A percentile compares a stretch with the other conserved stretches of the same genome.
These are phyloP conservation scores for Pteronotus mesoamericanus DNA, from an alignment of 2,797 vertebrate species.

Conservation along the genomic window DNA sequence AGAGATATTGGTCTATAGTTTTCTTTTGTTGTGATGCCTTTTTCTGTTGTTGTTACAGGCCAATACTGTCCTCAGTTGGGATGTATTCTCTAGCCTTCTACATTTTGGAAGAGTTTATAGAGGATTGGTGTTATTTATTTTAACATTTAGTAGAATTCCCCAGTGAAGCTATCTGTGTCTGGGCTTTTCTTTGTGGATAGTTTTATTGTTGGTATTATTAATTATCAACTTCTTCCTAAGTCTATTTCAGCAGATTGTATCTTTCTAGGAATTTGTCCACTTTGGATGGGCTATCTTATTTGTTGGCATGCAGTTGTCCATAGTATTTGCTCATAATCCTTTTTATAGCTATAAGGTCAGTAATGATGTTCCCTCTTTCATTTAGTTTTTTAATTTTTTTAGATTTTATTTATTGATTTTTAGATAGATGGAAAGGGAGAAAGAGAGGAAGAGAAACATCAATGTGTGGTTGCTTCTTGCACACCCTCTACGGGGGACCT, in stretches of 20 bases:
- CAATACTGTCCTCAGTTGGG: neutral
- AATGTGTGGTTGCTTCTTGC: too few species aligned
- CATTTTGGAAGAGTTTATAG: constrained; percentile 28
- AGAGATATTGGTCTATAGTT: neutral
- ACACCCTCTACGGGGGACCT: too few species aligned
- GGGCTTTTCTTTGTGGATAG: neutral
- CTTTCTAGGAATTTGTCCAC: constrained; percentile 6
- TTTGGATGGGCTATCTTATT: constrained; percentile 12
- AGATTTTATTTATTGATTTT: too few species aligned
- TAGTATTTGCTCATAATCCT: neutral
- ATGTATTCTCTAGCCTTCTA: neutral
- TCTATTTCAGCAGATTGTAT: neutral
- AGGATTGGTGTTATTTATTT: constrained; percentile 4
- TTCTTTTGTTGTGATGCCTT: neutral
- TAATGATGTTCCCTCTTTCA: neutral
- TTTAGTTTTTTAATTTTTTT: too few species aligned
- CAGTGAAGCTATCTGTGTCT: neutral
- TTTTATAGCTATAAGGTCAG: neutral
- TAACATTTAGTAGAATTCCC: constrained; percentile 23
- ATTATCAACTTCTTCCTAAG: neutral
- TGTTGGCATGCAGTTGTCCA: neutral
- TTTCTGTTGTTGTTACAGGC: neutral
- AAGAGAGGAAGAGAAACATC: too few species aligned
- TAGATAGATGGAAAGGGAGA: too few species aligned
- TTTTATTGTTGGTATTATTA: neutral